Percentiles rank a stretch among this genome's conserved stretches.
Evolutionary conservation across 2,797 vertebrate genomes (phyloP).

Genomic region (Lagocephalus sceleratus): DNA sequence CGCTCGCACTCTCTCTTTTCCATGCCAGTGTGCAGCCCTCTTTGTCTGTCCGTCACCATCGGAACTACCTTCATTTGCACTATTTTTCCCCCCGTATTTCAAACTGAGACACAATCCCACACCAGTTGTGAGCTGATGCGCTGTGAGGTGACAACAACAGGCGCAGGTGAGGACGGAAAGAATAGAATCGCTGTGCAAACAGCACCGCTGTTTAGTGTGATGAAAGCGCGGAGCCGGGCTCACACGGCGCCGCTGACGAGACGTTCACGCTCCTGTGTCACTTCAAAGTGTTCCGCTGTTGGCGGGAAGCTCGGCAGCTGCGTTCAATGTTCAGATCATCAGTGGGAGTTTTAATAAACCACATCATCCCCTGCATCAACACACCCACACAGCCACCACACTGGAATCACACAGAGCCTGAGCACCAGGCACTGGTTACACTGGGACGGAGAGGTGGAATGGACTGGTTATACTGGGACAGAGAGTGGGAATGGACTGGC

Average conservation of each 20-base stretch:
- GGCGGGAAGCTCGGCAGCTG: slow-evolving; percentile 16
- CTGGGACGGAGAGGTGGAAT: no score
- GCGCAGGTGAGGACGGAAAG: slow-evolving; percentile 22
- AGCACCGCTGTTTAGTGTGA: slow-evolving; percentile 46
- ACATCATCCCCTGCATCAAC: no score
- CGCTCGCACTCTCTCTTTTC: slow-evolving; percentile 9
- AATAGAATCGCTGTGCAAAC: slow-evolving; percentile 33
- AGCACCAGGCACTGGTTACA: no score
- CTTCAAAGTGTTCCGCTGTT: slow-evolving; percentile 40
- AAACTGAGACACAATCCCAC: slow-evolving; percentile 56
- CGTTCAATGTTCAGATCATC: neutral
- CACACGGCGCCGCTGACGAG: slow-evolving; percentile 14
- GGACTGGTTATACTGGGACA: no score
- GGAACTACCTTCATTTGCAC: slow-evolving; percentile 28
- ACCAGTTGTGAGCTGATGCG: slow-evolving; percentile 43
- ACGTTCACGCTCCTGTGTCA: slow-evolving; percentile 23
- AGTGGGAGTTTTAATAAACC: no score
- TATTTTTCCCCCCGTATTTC: slow-evolving; percentile 18
- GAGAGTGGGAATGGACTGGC: no score
- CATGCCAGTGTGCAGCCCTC: slow-evolving; percentile 27
- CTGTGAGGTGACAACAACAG: slow-evolving; percentile 46
- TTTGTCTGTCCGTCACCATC: slow-evolving; percentile 38
- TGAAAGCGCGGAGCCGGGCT: slow-evolving; percentile 42
- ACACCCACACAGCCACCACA: no score
- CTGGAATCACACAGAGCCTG: no score